Evolutionary conservation across 2,888 invertebrate genomes (phyloP).

Genomic region (Drosophila birchii): DNA sequence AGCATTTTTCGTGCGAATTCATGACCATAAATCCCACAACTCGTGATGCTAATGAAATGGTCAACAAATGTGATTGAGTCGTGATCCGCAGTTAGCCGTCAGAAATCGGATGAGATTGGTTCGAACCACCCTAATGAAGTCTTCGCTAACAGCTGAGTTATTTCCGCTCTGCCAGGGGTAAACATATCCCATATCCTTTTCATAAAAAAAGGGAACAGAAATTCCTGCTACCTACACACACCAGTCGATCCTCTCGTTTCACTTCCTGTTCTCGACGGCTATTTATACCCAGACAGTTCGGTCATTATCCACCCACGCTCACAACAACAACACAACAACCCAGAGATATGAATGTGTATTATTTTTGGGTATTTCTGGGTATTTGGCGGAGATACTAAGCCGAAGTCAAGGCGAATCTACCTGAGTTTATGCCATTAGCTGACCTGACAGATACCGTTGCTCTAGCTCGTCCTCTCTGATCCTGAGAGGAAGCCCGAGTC

Average conservation of each 20-base stretch:
- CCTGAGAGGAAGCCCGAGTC: background rate
- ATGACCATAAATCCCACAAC: conserved; percentile 35
- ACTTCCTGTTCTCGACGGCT: conserved; percentile 64
- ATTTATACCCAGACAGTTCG: conserved; percentile 66
- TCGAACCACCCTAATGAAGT: conserved; percentile 31
- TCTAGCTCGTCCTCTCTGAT: background rate
- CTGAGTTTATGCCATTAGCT: conserved; percentile 55
- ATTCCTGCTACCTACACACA: conserved; percentile 29
- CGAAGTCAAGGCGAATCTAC: conserved; percentile 75
- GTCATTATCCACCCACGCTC: conserved; percentile 49
- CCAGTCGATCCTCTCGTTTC: conserved; percentile 52
- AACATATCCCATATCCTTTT: conserved; percentile 21
- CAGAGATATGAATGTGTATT: conserved; percentile 6
- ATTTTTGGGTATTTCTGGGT: conserved; percentile 37
- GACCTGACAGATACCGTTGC: conserved; percentile 55
- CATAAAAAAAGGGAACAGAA: background rate
- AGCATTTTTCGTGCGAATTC: conserved; percentile 13
- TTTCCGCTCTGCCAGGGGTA: conserved; percentile 20
- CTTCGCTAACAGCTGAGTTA: conserved; percentile 13
- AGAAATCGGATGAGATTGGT: conserved; percentile 14
- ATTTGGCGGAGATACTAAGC: conserved; percentile 51
- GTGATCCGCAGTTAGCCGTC: conserved; percentile 53
- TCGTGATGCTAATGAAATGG: conserved; percentile 70
- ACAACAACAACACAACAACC: conserved; percentile 21
- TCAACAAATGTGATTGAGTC: conserved; percentile 75